These are phyloP conservation scores for Philhelius pedissequus DNA, from an alignment of 2,888 invertebrate species.

Conservation along the genomic window DNA sequence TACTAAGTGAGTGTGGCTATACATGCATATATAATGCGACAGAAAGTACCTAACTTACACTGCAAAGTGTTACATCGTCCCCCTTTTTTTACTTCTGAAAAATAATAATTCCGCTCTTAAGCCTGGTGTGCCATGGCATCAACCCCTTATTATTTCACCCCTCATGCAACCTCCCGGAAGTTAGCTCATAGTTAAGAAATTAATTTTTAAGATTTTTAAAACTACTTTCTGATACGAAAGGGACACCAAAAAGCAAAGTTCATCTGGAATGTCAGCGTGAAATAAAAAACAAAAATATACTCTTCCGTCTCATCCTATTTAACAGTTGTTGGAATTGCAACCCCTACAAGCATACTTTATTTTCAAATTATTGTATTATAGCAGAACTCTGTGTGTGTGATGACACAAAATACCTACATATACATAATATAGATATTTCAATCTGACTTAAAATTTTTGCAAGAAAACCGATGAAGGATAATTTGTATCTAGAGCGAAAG, in stretches of 20 bases:
- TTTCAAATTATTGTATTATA: neutral
- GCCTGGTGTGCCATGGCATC: neutral
- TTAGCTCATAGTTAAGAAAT: slow-evolving; percentile 38
- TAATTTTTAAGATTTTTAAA: slow-evolving; percentile 44
- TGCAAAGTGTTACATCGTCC: neutral
- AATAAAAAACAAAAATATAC: slow-evolving; percentile 34
- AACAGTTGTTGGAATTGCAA: neutral
- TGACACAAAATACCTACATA: no score
- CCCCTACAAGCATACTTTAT: neutral
- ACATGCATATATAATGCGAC: neutral
- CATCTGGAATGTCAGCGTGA: neutral
- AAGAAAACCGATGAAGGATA: neutral
- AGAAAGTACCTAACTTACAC: neutral
- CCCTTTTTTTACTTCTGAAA: neutral
- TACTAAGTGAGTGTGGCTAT: no score
- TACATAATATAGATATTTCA: no score
- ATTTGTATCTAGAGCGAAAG: neutral
- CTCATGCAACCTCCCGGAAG: neutral
- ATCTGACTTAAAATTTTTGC: neutral
- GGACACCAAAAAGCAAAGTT: neutral
- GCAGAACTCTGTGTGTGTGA: neutral
- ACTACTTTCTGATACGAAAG: slow-evolving; percentile 28
- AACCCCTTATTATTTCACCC: neutral
- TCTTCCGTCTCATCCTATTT: slow-evolving; percentile 19
- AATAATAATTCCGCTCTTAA: neutral